Evolutionary conservation across 1,140 invertebrate species (phyloP).

Genomic region (Drosophila bocqueti): DNA sequence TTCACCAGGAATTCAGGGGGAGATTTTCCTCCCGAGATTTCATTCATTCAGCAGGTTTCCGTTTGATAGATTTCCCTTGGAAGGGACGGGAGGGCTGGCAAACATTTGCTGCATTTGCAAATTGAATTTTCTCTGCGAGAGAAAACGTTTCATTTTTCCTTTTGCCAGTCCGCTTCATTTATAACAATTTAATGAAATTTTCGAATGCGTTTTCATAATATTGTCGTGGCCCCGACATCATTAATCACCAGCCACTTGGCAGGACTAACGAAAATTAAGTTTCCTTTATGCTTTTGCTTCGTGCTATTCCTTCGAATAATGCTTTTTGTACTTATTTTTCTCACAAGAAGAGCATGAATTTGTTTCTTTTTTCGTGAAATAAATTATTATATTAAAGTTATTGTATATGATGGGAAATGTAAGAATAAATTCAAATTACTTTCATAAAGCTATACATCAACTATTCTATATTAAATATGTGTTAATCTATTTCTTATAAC

Average conservation of each 20-base stretch:
- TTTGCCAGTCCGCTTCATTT: slow-evolving; percentile 58
- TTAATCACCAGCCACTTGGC: slow-evolving; percentile 69
- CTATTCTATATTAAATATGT: too few relatives aligned
- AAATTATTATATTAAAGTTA: not conserved
- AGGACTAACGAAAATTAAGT: slow-evolving; percentile 78
- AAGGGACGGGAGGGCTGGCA: not conserved
- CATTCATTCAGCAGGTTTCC: slow-evolving; percentile 54
- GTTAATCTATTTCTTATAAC: too few relatives aligned
- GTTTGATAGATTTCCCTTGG: slow-evolving; percentile 67
- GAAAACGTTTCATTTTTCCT: slow-evolving; percentile 55
- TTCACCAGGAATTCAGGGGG: slow-evolving; percentile 9
- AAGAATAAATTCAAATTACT: not conserved
- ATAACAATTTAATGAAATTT: slow-evolving; percentile 84
- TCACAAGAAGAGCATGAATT: not conserved
- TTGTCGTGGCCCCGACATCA: slow-evolving; percentile 46
- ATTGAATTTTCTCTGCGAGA: slow-evolving; percentile 62
- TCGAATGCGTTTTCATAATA: slow-evolving; percentile 81
- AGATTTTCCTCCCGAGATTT: slow-evolving; percentile 64
- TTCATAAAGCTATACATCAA: too few relatives aligned
- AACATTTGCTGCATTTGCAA: slow-evolving; percentile 71
- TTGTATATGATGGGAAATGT: not conserved
- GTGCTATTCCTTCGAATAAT: slow-evolving; percentile 11
- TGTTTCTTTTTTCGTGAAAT: not conserved
- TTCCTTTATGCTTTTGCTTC: slow-evolving; percentile 39
- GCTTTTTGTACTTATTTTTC: slow-evolving; percentile 4